Evolutionary conservation across 2,113 vertebrate species (phyloP), one percentile per base, ranked within the genome.

Genomic region (Eptatretus burgeri): DNA sequence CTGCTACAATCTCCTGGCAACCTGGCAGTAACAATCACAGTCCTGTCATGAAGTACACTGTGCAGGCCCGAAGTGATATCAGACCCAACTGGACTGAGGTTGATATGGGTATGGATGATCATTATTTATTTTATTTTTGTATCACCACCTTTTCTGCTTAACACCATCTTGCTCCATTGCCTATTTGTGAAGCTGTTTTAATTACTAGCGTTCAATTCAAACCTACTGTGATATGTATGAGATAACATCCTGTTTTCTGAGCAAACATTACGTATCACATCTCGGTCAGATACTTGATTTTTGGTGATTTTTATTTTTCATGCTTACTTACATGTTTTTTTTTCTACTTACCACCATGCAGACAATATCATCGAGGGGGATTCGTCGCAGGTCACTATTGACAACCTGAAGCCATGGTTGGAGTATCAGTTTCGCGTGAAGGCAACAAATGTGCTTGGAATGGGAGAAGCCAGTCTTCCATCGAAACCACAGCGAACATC

Each of bases 1-100:
- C 77, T 0, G 71, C 91, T 68, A 80, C 85, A 69, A 75, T 98
- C 62, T 77, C 81, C 66, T 98, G 91, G 91, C 95, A 89, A 66
- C 81, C 83, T 1, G 91, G 91, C 69, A 93, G 82, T 1, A 84
- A 94, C 64, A 94, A 98, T 72, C 87, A 98, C 72, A 98, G 88
- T 68, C 91, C 91, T 7, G 94, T 96, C 1, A 86, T 85, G 70
- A 85, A 79, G 72, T 98, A 98, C 62, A 69, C 76, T 18, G 70
- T 98, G 49, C 80, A 85, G 74, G 81, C 81, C 0, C 71, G 78
- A 20, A 82, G 82, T 1, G 69, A 73, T 2, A 76, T 83, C 12
- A 75, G 75, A 7, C 73, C 70, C 41, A 75, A 77, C 5, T 98
- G 91, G 91, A 93, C 77, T 72, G 79, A 75, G 68, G 83, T 85